Conservation (phyloP, 2,113 vertebrate species). For the Gallinago jamesoni region DNA sequence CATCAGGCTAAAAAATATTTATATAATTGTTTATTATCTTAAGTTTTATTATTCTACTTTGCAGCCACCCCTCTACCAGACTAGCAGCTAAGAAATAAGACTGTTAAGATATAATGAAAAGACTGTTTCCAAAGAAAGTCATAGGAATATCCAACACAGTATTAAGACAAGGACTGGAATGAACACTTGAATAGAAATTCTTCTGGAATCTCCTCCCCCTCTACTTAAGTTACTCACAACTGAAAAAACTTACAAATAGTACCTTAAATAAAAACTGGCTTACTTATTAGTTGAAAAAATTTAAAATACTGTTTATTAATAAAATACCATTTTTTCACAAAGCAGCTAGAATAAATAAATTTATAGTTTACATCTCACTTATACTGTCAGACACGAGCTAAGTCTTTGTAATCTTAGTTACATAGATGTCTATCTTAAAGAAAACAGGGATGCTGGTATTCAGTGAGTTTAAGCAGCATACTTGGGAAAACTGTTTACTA, state of each 20-base stretch:
- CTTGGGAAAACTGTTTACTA: not conserved
- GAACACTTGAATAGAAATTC: not conserved
- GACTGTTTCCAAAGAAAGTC: not conserved
- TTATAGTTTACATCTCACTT: not conserved
- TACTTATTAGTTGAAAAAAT: not conserved
- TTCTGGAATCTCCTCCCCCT: not conserved
- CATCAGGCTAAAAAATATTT: conserved; percentile 80
- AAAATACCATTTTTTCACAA: not conserved
- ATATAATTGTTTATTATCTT: not conserved
- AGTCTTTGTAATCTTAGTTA: not conserved
- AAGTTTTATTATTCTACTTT: not conserved
- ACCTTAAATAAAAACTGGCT: not conserved
- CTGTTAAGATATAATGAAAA: not conserved
- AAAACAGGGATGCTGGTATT: not conserved
- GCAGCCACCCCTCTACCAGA: not conserved
- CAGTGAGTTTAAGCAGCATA: not conserved
- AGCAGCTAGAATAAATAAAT: not conserved
- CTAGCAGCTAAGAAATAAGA: not conserved
- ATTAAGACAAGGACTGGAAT: not conserved
- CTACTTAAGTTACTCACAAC: not conserved
- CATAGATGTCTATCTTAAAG: not conserved
- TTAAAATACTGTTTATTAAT: not conserved
- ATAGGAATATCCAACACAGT: not conserved
- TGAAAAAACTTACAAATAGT: not conserved
- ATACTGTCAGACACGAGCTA: not conserved